phyloP scores from a whole-genome alignment of 2,797 vertebrate genomes.

The Tolypeutes matacus region DNA sequence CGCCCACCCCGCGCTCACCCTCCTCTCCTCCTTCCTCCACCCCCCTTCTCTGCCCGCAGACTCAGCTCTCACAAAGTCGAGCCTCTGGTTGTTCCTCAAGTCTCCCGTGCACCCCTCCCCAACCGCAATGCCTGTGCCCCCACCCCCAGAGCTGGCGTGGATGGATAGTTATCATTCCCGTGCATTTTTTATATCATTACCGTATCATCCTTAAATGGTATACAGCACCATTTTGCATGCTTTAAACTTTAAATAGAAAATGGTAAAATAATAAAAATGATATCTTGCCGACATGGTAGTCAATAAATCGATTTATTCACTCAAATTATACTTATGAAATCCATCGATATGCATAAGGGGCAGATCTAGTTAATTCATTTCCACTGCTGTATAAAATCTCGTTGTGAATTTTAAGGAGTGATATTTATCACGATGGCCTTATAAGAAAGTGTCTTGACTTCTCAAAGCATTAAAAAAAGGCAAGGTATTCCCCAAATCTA shows the following conservation, averaged over 20 bases:
- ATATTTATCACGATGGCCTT: background rate
- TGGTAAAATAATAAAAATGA: background rate
- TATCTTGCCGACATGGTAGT: background rate
- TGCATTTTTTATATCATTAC: accelerated
- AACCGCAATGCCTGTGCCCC: accelerated
- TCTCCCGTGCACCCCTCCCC: accelerated
- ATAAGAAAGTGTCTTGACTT: background rate
- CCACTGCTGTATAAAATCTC: background rate
- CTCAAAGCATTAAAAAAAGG: background rate
- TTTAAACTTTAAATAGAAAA: background rate
- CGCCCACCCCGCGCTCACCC: background rate
- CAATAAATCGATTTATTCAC: background rate
- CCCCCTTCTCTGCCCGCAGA: accelerated
- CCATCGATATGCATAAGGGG: background rate
- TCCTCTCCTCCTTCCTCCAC: background rate
- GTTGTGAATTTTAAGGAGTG: background rate
- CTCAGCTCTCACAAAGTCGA: background rate
- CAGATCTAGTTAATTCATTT: background rate
- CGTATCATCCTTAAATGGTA: background rate
- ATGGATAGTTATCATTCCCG: accelerated
- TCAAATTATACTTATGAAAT: background rate
- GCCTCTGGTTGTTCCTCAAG: accelerated
- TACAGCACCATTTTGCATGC: no score
- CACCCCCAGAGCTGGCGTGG: accelerated
- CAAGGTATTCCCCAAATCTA: background rate